Base-by-base conservation (phyloP, 2,113 vertebrate genomes). In the Cryptomyrus ogoouensis region DNA sequence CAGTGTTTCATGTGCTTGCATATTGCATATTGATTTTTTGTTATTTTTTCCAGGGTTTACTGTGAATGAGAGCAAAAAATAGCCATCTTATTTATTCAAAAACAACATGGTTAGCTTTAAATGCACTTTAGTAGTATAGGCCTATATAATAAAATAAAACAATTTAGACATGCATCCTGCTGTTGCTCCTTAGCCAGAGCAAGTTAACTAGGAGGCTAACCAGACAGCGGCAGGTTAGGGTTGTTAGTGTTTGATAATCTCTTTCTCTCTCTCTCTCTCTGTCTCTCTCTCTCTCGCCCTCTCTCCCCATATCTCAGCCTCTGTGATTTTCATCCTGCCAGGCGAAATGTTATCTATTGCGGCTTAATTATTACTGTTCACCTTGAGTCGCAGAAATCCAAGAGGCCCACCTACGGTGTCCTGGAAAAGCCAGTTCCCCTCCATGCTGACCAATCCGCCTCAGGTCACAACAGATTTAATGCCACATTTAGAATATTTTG, bases 271-370 rank as follows among this genome's bases (percentile, higher is more conserved):
- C 62, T 70, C 74, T 15, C 31, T 42, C 27, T 80, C 12, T 19
- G 10, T 10, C 31, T 15, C 35, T 6, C 15, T 9, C 35, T 42
- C 39, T 6, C 35, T 39, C 7, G 15, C 39, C 9, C 83, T 47
- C 83, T 47, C 83, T 42, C 44, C 19, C 8, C 21, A 39, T 47
- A 44, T 47, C 83, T 47, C 83, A 46, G 44, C 19, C 1, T 42
- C 80, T 87, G 58, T 88, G 89, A 74, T 80, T 80, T 80, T 53
- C 46, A 66, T 83, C 88, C 88, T 87, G 49, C 44, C 44, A 47
- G 83, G 44, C 21, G n/a, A n/a, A 84, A 47, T 47, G 44, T 42
- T 84, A 47, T 47, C 44, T 44, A 24, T n/a, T n/a, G 44, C 44
- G 12, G 83, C 83, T 84, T 47, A 84, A 47, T 47, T 84, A 46